Percentiles rank a stretch among this genome's conserved stretches.
Evolutionary conservation across 1,140 invertebrate genomes (phyloP).

Genomic region (Dreissena polymorpha): DNA sequence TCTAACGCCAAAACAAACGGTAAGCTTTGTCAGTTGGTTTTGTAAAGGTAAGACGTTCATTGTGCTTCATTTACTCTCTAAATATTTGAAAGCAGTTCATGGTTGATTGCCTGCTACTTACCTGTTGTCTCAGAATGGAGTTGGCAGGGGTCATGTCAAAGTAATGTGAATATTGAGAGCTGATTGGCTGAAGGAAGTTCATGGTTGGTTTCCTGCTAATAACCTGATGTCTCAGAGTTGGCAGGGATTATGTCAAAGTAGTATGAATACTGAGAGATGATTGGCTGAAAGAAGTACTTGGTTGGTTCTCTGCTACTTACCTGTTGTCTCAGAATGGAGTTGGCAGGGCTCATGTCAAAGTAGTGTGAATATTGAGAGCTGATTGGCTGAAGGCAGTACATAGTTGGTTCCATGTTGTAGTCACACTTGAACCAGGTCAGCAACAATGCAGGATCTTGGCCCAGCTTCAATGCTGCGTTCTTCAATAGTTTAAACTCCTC

Average conservation of each 20-base stretch:
- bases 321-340: conserved; percentile 26
- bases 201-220: neutral
- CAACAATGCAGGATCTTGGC: conserved; percentile 21
- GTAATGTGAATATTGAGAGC: neutral
- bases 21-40: neutral
- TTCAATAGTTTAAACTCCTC: conserved; percentile 46
- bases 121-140: conserved; percentile 24
- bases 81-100: conserved; percentile 86
- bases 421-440: conserved; percentile 86
- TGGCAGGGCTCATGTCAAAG: conserved; percentile 43
- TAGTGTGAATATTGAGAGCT: conserved; percentile 48
- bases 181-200: conserved; percentile 65
- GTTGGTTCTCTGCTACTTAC: conserved; percentile 84
- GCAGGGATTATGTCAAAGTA: conserved; percentile 4
- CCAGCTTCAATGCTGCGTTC: conserved; percentile 29
- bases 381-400: conserved; percentile 85
- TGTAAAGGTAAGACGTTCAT: neutral
- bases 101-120: conserved; percentile 84
- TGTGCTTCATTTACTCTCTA: neutral
- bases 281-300: conserved; percentile 86
- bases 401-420: conserved; percentile 85
- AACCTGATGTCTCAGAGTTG: neutral
- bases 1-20: neutral
- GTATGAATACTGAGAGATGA: conserved; percentile 61
- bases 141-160: conserved; percentile 38